phyloP scores from a whole-genome alignment of 2,113 vertebrate species.

The Myotis lucifugus region DNA sequence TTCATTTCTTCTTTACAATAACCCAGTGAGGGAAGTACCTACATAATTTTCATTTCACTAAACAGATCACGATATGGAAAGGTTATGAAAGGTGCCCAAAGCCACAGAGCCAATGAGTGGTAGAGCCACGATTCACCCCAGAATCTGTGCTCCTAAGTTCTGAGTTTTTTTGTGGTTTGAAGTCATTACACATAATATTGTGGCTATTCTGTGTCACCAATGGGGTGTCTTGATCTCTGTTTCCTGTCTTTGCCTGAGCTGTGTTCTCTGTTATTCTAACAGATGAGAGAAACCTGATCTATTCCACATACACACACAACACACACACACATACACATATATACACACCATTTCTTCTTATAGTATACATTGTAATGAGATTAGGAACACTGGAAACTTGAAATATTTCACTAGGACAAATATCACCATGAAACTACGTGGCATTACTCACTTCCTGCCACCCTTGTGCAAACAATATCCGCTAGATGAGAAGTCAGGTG shows the following conservation, averaged over 20 bases:
- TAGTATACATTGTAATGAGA: neutral
- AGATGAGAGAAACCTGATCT: constrained; percentile 21
- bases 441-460: constrained; percentile 25
- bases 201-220: neutral
- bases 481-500: constrained; percentile 36
- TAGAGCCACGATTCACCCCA: neutral
- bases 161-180: neutral
- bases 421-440: constrained; percentile 26
- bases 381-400: constrained; percentile 47
- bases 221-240: neutral
- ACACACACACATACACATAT: neutral
- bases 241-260: constrained; percentile 28
- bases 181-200: neutral
- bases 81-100: neutral
- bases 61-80: neutral
- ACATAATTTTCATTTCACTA: neutral
- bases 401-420: constrained; percentile 62
- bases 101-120: neutral
- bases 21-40: neutral
- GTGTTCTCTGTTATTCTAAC: constrained; percentile 47
- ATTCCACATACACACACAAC: neutral
- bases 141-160: neutral
- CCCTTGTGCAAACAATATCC: neutral
- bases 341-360: neutral
- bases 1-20: constrained; percentile 29